Evolutionary conservation across 1,140 invertebrate species (phyloP).

Genomic region (Myzus persicae): DNA sequence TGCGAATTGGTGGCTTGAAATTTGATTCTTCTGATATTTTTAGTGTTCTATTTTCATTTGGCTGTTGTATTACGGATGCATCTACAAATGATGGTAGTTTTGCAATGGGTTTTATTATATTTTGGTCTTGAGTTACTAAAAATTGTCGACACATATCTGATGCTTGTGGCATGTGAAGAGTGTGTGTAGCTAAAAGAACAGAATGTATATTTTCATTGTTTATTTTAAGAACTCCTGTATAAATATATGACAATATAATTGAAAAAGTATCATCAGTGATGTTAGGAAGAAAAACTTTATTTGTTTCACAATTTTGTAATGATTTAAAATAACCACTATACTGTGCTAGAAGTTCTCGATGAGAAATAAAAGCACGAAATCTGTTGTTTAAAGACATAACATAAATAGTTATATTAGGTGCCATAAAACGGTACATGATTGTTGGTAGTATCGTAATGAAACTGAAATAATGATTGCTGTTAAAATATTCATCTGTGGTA

Average conservation of each 20-base stretch:
- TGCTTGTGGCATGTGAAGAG: slow-evolving; percentile 78
- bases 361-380: slow-evolving; percentile 71
- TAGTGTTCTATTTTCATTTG: slow-evolving; percentile 50
- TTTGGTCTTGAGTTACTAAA: slow-evolving; percentile 42
- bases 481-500: slow-evolving; percentile 42
- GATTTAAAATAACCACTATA: slow-evolving; percentile 77
- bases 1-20: slow-evolving; percentile 40
- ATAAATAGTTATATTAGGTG: slow-evolving; percentile 62
- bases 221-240: slow-evolving; percentile 76
- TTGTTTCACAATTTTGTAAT: slow-evolving; percentile 63
- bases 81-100: slow-evolving; percentile 25
- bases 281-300: slow-evolving; percentile 68
- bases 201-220: slow-evolving; percentile 77
- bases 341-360: slow-evolving; percentile 72
- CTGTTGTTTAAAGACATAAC: slow-evolving; percentile 63
- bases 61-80: slow-evolving; percentile 9
- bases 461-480: slow-evolving; percentile 40
- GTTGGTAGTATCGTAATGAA: slow-evolving; percentile 1
- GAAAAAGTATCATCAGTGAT: slow-evolving; percentile 75
- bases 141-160: slow-evolving; percentile 73
- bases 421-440: slow-evolving; percentile 41
- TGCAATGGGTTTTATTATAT: slow-evolving; percentile 46
- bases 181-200: slow-evolving; percentile 76
- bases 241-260: slow-evolving; percentile 78
- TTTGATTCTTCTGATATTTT: slow-evolving; percentile 48